Conservation (phyloP, 2,797 vertebrate genomes). For the Pipistrellus pygmaeus region DNA sequence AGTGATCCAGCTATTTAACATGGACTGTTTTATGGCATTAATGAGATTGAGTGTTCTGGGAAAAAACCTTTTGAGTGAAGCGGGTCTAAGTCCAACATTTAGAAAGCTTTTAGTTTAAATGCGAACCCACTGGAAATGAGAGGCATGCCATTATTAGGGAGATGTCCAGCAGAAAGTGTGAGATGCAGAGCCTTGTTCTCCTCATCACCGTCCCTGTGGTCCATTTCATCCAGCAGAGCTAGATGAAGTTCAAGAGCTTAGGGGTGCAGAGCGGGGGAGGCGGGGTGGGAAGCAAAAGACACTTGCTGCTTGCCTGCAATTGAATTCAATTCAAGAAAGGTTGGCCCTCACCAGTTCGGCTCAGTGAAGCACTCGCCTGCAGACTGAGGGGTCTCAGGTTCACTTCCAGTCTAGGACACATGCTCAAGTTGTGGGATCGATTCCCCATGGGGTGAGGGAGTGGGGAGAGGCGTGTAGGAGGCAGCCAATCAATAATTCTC, state of each 20-base stretch:
- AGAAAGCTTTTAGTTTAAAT: conserved; percentile 73
- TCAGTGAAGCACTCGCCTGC: too few species aligned
- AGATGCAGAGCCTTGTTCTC: neutral
- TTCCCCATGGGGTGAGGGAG: too few species aligned
- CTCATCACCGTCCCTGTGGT: neutral
- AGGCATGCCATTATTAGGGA: neutral
- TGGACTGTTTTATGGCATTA: conserved; percentile 68
- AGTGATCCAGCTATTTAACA: conserved; percentile 63
- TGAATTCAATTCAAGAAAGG: conserved; percentile 29
- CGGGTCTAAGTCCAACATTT: conserved; percentile 62
- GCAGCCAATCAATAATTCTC: too few species aligned
- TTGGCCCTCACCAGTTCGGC: neutral
- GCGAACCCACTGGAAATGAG: conserved; percentile 27
- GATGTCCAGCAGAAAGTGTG: neutral
- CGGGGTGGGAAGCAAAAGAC: neutral
- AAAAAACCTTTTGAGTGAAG: conserved; percentile 76
- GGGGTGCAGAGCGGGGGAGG: fast-evolving
- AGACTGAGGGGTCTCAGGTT: too few species aligned
- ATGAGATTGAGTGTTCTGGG: conserved; percentile 76
- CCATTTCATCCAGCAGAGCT: neutral
- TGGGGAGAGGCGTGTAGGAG: too few species aligned
- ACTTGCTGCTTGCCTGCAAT: neutral
- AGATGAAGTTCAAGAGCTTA: neutral
- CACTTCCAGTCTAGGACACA: too few species aligned
- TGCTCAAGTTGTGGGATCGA: too few species aligned